phyloP scores from a whole-genome alignment of 2,113 vertebrate species.

The Edolisoma coerulescens region DNA sequence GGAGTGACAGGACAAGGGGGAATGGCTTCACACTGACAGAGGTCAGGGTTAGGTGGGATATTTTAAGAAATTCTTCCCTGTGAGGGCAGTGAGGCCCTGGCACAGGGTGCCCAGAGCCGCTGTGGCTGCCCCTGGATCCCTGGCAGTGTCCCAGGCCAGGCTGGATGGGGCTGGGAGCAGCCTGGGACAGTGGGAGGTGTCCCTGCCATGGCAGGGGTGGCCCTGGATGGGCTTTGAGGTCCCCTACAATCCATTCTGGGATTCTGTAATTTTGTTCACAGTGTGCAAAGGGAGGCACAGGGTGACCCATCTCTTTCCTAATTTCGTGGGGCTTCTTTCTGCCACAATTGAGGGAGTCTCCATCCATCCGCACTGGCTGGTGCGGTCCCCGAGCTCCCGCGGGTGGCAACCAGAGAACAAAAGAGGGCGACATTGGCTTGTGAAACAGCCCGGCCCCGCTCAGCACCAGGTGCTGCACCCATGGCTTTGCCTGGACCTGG shows the following conservation, averaged over 20 bases:
- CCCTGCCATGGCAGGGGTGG: neutral
- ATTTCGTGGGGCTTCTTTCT: neutral
- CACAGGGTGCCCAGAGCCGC: neutral
- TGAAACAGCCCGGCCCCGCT: neutral
- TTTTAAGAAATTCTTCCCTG: neutral
- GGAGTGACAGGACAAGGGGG: neutral
- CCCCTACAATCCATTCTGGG: neutral
- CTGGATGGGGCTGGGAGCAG: rapidly evolving
- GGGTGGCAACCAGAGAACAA: neutral
- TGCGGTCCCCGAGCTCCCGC: neutral
- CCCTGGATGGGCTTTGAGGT: neutral
- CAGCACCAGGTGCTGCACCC: neutral
- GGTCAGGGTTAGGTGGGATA: neutral
- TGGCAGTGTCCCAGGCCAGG: neutral
- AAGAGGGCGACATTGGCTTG: neutral
- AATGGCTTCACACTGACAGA: neutral
- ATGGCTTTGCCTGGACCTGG: rapidly evolving
- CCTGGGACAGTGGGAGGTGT: rapidly evolving
- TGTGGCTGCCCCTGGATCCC: neutral
- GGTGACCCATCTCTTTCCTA: neutral
- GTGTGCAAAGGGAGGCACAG: neutral
- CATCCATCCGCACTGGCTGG: neutral
- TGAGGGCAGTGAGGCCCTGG: neutral
- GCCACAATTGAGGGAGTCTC: neutral
- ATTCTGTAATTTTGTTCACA: neutral